Evolutionary conservation across 64 coral and sea anemone genomes (phyloP), one percentile per base, ranked within the genome.

Genomic region (Porites lutea): DNA sequence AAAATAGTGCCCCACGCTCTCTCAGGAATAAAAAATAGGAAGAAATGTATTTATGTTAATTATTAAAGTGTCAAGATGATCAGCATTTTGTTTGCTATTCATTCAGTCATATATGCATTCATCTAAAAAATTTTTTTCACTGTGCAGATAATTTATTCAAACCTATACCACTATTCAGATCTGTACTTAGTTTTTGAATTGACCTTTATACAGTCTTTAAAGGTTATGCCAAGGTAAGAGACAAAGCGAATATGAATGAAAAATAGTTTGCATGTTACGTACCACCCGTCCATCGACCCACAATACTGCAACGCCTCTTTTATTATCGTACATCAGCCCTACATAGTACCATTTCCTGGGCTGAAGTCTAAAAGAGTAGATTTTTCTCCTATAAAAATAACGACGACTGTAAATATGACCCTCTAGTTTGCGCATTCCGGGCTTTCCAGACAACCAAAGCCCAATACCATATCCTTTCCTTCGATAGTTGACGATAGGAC

Each of bases 401-500:
- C 44, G 71, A 13, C 73, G 90, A 52, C 91, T 73, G 71, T 86
- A 61, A 53, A 93, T 75, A 13, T 59, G 67, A 46, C 71, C 91
- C 21, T 59, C 61, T 0, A 93, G 83, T 8, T 62, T 44, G 4
- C 65, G 48, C 18, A 22, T 46, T 23, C 73, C 60, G 16, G 50
- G 48, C 18, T 21, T 46, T 23, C 73, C 60, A 12, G 50, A 67
- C 9, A 70, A 69, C 75, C 72, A 87, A 59, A 93, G 52, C 7
- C 91, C 91, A 45, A 93, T 15, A 18, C 91, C 91, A 15, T 57
- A 21, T 7, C 91, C 91, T 8, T 65, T 78, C 23, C 72, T 57
- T 76, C 91, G 52, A 61, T 87, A 93, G 71, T 93, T 93, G 61
- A 93, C 83, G 22, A 93, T 87, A 8, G 91, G 91, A 45, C 91